Base-by-base conservation (phyloP, 2,113 vertebrate species). In the Bambusicola thoracicus region DNA sequence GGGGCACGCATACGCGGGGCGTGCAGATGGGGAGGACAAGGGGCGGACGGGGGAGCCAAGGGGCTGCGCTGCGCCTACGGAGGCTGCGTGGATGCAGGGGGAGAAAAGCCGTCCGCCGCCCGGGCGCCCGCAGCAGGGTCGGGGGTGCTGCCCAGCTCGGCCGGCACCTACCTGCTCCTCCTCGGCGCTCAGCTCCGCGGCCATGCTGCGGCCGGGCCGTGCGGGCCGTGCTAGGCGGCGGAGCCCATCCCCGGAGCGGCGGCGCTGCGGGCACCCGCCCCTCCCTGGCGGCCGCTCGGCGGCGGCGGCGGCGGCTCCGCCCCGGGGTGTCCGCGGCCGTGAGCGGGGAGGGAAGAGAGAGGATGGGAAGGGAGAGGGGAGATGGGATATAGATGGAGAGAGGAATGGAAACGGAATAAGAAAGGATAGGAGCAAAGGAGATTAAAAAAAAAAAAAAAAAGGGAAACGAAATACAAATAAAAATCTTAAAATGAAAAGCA, bases 81-180 rank as follows among this genome's bases (percentile, higher is more conserved):
- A 49, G 48, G 21, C 48, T 49, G 48, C 51, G 51, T 29, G 27
- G 51, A 53, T 53, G 51, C 51, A 29, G 51, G 13, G 27, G 27
- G 51, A 53, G 27, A 29, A 53, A 53, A 53, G 51, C 51, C 25
- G 51, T 14, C 14, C 51, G 25, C 51, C 27, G 51, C 14, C 25
- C 8, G 49, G 48, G 49, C 27, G 13, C 13, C 14, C 24, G 3
- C 27, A 53, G 27, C 49, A 15, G 49, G 25, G 25, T 25, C 25
- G 25, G 49, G 4, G 46, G 46, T 48, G 46, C 46, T 48, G 21
- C 46, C 46, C 46, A 32, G 34, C 66, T 41, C 41, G 27, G 40
- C 17, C 36, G 51, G n/a, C 30, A 62, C 96, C 89, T 97, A 98
- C 98, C 98, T 97, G 98, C 96, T 98, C 98, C 95, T 98, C 98